Conservation (phyloP, 2,888 invertebrate species). For the Oxycera nigricornis region DNA sequence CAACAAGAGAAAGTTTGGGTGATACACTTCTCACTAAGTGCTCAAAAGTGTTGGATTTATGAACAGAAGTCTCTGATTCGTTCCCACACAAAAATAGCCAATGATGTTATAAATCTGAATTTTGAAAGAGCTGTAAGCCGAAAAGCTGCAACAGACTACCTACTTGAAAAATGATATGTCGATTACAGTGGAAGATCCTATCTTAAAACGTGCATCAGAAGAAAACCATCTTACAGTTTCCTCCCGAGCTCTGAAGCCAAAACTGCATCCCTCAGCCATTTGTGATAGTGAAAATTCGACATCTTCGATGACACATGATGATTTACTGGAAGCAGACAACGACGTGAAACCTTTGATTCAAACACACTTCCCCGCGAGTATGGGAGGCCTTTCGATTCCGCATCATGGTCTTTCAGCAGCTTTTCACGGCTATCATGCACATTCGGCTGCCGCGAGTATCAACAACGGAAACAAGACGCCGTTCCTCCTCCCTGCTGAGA, state of each 20-base stretch:
- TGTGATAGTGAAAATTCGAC: constrained; percentile 43
- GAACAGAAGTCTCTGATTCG: too few relatives aligned
- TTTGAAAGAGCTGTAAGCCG: too few relatives aligned
- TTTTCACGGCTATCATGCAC: constrained; percentile 49
- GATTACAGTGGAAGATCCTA: constrained; percentile 10
- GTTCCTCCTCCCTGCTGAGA: constrained; percentile 76
- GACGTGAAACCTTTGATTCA: constrained; percentile 49
- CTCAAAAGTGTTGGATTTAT: too few relatives aligned
- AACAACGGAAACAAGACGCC: constrained; percentile 52
- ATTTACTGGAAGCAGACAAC: constrained; percentile 44
- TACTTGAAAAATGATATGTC: constrained; percentile 38
- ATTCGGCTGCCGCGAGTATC: constrained; percentile 47
- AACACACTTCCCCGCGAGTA: constrained; percentile 43
- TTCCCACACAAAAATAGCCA: too few relatives aligned
- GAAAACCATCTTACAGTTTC: background rate
- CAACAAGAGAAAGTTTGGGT: background rate
- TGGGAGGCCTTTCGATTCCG: constrained; percentile 48
- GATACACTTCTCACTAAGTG: background rate
- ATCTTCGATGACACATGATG: constrained; percentile 46
- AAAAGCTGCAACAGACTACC: background rate
- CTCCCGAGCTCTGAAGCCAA: background rate
- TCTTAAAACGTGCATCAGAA: background rate
- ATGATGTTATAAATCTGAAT: too few relatives aligned
- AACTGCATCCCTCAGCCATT: background rate
- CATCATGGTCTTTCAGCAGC: constrained; percentile 48